Percentiles rank a stretch among this genome's conserved stretches.
Evolutionary conservation across 1,140 invertebrate species (phyloP).

Genomic region (Cyphomyrmex costatus): DNA sequence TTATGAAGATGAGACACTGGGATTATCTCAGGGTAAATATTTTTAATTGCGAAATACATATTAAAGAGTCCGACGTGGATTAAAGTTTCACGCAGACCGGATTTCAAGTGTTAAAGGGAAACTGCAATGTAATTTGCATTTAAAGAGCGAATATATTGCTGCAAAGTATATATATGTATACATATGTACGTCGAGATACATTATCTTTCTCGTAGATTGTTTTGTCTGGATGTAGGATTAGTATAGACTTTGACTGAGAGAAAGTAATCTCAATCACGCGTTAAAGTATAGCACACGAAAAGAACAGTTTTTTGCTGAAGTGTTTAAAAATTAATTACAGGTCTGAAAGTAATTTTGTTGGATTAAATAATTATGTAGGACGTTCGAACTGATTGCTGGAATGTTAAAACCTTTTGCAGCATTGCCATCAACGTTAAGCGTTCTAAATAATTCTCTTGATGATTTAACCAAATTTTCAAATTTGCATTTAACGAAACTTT

Average conservation of each 20-base stretch:
- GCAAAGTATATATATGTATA: neutral
- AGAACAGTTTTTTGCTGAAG: too few relatives aligned
- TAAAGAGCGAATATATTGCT: constrained; percentile 14
- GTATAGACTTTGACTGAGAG: neutral
- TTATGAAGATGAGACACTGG: neutral
- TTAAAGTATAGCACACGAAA: neutral
- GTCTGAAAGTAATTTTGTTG: too few relatives aligned
- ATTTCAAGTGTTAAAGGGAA: constrained; percentile 32
- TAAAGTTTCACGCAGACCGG: constrained; percentile 7
- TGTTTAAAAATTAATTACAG: too few relatives aligned
- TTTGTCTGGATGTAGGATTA: neutral
- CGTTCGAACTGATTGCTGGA: too few relatives aligned
- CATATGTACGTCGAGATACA: neutral
- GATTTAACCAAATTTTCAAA: too few relatives aligned
- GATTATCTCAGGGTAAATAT: neutral
- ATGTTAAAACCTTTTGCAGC: too few relatives aligned
- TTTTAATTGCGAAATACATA: constrained; percentile 15
- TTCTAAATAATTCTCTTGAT: too few relatives aligned
- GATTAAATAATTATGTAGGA: too few relatives aligned
- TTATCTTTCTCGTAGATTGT: neutral
- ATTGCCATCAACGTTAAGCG: too few relatives aligned
- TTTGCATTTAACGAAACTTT: too few relatives aligned
- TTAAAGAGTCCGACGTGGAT: neutral
- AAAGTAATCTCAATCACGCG: neutral
- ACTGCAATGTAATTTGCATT: constrained; percentile 15